A percentile compares a stretch with the other conserved stretches of the same genome.
These are phyloP conservation scores for Podarcis siculus DNA, from an alignment of 2,797 vertebrate species.

Conservation along the genomic window DNA sequence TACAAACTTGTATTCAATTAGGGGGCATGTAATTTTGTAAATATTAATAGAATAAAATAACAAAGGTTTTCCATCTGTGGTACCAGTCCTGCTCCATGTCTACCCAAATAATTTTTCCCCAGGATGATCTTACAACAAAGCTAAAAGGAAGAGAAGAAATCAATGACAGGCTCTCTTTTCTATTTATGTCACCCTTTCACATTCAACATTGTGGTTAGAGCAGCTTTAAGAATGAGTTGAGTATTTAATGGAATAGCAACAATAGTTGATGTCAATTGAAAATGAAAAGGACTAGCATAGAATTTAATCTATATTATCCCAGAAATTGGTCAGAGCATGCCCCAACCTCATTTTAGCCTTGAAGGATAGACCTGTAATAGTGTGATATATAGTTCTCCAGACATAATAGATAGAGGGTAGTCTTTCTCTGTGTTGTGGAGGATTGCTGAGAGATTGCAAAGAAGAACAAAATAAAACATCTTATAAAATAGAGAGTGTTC, in stretches of 20 bases:
- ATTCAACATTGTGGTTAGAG: not conserved
- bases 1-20: constrained; percentile 70
- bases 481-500: not conserved
- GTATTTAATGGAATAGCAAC: constrained; percentile 28
- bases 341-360: not conserved
- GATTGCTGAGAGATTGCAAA: not conserved
- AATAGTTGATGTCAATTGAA: constrained; percentile 11
- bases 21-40: constrained; percentile 51
- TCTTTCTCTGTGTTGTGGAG: not conserved
- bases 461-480: not conserved
- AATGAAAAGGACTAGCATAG: constrained; percentile 7
- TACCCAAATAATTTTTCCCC: constrained; percentile 59
- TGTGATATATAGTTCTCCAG: not conserved
- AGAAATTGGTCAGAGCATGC: not conserved
- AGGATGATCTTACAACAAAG: constrained; percentile 57
- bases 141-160: constrained; percentile 53
- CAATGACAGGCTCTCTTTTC: constrained; percentile 55
- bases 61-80: constrained; percentile 67
- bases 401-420: not conserved
- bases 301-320: constrained; percentile 12
- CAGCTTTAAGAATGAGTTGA: constrained; percentile 20
- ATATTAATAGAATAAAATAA: constrained; percentile 52
- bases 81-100: constrained; percentile 46
- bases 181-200: constrained; percentile 15
- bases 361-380: not conserved